phyloP scores from a whole-genome alignment of 2,888 invertebrate species.

The Amphimallon solstitiale region DNA sequence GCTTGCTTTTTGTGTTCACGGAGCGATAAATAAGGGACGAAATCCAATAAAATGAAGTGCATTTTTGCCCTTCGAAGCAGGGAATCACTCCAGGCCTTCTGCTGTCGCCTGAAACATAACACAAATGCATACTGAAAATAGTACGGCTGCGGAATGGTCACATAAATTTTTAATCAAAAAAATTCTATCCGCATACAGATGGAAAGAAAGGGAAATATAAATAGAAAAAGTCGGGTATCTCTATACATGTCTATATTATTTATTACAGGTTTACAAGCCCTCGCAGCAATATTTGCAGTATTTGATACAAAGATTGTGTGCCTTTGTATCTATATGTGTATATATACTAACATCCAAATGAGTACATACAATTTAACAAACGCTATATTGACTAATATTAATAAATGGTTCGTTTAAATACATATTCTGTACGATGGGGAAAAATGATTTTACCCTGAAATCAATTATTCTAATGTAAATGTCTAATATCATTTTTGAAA shows the following conservation, averaged over 20 bases:
- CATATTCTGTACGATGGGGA: no score
- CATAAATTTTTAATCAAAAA: conserved; percentile 46
- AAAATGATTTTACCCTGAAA: no score
- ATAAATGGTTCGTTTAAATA: no score
- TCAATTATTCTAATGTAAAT: no score
- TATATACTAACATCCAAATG: no score
- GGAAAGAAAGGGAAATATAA: conserved; percentile 30
- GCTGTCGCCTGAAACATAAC: neutral
- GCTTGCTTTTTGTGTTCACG: conserved; percentile 7
- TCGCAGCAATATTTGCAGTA: no score
- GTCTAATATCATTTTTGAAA: no score
- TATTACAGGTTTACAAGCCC: no score
- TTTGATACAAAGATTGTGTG: neutral
- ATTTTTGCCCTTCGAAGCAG: conserved; percentile 16
- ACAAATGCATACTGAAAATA: conserved; percentile 13
- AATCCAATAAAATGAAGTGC: conserved; percentile 34
- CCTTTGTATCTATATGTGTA: neutral
- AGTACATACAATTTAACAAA: no score
- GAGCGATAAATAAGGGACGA: conserved; percentile 32
- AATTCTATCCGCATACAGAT: conserved; percentile 43
- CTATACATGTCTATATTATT: neutral
- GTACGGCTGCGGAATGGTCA: conserved; percentile 9
- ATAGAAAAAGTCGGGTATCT: conserved; percentile 14
- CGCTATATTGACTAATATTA: no score
- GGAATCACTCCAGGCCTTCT: neutral